Evolutionary conservation across 2,797 vertebrate genomes (phyloP).

Genomic region (Alectoris magna): DNA sequence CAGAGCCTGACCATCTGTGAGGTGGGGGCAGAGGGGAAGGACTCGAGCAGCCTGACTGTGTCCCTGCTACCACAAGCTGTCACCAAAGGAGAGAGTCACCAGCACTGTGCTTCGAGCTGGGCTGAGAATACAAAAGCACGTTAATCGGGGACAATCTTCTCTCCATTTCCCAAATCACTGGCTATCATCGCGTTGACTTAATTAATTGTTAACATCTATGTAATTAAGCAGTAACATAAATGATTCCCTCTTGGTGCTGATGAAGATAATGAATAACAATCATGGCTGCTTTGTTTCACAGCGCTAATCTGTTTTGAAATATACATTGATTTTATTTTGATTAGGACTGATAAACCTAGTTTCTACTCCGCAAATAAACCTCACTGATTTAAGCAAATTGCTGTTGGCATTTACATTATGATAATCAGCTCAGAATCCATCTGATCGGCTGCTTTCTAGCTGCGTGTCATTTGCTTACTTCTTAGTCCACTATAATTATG

Average conservation of each 20-base stretch:
- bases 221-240: constrained; percentile 63
- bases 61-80: background rate
- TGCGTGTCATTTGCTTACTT: constrained; percentile 32
- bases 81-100: background rate
- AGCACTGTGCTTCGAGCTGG: fast-evolving
- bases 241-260: constrained; percentile 52
- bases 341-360: constrained; percentile 50
- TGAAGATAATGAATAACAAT: constrained; percentile 69
- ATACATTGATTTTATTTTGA: constrained; percentile 72
- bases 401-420: constrained; percentile 63
- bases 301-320: constrained; percentile 65
- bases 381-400: constrained; percentile 66
- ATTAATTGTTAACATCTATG: constrained; percentile 64
- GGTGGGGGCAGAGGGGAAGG: background rate
- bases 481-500: constrained; percentile 57
- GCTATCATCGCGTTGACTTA: constrained; percentile 21
- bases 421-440: constrained; percentile 42
- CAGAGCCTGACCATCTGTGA: background rate
- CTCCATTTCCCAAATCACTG: constrained; percentile 19
- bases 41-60: background rate
- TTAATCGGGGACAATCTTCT: background rate
- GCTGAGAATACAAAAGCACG: background rate
- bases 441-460: constrained; percentile 44
- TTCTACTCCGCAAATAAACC: constrained; percentile 42
- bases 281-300: constrained; percentile 58